A percentile compares a stretch with the other conserved stretches of the same genome.
Evolutionary conservation across 2,888 invertebrate species (phyloP).

Genomic region (Bombyx huttoni): DNA sequence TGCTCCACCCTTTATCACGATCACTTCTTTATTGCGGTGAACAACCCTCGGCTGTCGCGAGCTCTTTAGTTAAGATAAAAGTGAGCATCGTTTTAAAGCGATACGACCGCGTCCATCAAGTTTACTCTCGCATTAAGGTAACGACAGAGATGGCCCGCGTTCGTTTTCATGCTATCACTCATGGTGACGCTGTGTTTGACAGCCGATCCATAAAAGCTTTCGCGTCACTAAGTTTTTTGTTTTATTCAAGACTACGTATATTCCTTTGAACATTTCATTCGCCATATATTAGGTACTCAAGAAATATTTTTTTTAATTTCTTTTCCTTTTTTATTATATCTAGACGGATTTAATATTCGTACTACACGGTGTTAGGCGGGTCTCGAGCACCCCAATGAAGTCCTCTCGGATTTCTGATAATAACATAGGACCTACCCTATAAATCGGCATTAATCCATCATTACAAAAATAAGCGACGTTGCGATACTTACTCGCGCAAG

Average conservation of each 20-base stretch:
- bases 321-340: too few species aligned
- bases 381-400: too few species aligned
- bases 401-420: too few species aligned
- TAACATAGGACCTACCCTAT: too few species aligned
- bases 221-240: not conserved
- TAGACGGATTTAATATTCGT: too few species aligned
- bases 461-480: too few species aligned
- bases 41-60: constrained; percentile 8
- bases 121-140: constrained; percentile 40
- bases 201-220: constrained; percentile 7
- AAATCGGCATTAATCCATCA: too few species aligned
- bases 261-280: not conserved
- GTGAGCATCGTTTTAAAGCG: constrained; percentile 22
- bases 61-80: constrained; percentile 28
- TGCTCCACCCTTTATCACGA: constrained; percentile 1
- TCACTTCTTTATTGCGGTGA: constrained; percentile 3
- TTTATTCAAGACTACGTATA: not conserved
- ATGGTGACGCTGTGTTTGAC: constrained; percentile 6
- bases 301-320: not conserved
- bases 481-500: too few species aligned
- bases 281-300: not conserved
- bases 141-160: constrained; percentile 21
- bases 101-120: constrained; percentile 34
- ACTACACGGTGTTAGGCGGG: too few species aligned
- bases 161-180: constrained; percentile 11